Percentiles rank a stretch among this genome's conserved stretches.
Evolutionary conservation across 2,113 vertebrate species (phyloP).

Genomic region (Callaeas wilsoni): DNA sequence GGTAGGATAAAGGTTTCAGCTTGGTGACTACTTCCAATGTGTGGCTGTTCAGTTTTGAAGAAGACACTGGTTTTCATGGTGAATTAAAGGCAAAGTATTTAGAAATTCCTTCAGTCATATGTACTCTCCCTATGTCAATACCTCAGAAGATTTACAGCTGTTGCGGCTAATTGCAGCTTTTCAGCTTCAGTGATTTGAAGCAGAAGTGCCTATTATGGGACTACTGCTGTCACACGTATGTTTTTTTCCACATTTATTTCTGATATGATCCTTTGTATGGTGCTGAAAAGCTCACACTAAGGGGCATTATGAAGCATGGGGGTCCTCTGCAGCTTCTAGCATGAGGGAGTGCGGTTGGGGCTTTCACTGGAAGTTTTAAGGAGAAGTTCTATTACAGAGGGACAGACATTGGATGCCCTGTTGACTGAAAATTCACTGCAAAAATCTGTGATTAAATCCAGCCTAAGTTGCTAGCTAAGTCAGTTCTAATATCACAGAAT

Average conservation of each 20-base stretch:
- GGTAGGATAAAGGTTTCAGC: background rate
- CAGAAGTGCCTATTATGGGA: background rate
- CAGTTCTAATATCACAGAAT: background rate
- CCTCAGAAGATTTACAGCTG: background rate
- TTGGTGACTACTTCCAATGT: background rate
- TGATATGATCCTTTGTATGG: background rate
- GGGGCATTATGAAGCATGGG: background rate
- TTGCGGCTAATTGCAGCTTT: background rate
- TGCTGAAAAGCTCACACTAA: background rate
- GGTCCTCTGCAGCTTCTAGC: background rate
- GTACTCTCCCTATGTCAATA: background rate
- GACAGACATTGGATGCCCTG: background rate
- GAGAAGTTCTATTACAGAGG: background rate
- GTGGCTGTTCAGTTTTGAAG: background rate
- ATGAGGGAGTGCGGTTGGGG: background rate
- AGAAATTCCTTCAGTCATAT: background rate
- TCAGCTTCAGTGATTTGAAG: background rate
- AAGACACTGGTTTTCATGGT: background rate
- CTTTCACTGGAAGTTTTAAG: background rate
- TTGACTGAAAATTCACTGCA: background rate
- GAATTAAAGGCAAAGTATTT: background rate
- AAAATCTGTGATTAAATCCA: background rate
- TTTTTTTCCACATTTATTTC: background rate
- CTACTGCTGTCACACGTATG: fast-evolving
- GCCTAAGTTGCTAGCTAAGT: background rate